Evolutionary conservation across 1,140 invertebrate species (phyloP), one percentile per base, ranked within the genome.

Genomic region (Lucilia sericata): DNA sequence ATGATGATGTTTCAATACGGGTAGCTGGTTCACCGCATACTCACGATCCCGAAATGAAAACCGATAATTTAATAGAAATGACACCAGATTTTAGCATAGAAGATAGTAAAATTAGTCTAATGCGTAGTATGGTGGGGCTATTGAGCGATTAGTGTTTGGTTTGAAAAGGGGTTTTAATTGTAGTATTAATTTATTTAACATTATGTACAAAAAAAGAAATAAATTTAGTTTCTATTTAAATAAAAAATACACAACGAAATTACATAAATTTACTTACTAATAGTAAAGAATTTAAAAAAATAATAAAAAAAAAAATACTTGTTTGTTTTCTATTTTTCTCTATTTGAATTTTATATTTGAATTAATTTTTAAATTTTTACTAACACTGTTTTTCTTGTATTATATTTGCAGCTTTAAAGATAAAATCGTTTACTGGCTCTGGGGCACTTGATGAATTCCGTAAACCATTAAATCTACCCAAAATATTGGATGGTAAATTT

Each of bases 401-500:
- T 70, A 12, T 70, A 21, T 70, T 70, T 70, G 21, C 21, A 70
- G 65, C 5, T 21, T 5, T 8, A 21, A 70, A 70, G n/a, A 21
- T n/a, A 12, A 49, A 51, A 80, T 21, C 76, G 7, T 19, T 25
- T n/a, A 25, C n/a, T 12, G 25, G 19, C 42, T 30, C 25, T 30
- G 25, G 25, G 2, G 42, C n/a, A 0, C 49, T 49, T 12, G 76
- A 80, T 13, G 76, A 80, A 13, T 80, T 80, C 13, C 42, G 76
- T 0, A 88, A 87, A 76, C 87, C 88, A 0, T 86, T 84, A 14
- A 85, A 88, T 8, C 82, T 90, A 74, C 89, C 89, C 36, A 90
- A 90, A 86, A 87, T 90, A 21, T 78, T 90, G n/a, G 89, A 90
- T 84, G 89, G 89, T 86, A 90, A 87, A 86, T 90, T 89, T 82